Base-by-base conservation (phyloP, 1,140 invertebrate genomes). In the Colletes gigas region DNA sequence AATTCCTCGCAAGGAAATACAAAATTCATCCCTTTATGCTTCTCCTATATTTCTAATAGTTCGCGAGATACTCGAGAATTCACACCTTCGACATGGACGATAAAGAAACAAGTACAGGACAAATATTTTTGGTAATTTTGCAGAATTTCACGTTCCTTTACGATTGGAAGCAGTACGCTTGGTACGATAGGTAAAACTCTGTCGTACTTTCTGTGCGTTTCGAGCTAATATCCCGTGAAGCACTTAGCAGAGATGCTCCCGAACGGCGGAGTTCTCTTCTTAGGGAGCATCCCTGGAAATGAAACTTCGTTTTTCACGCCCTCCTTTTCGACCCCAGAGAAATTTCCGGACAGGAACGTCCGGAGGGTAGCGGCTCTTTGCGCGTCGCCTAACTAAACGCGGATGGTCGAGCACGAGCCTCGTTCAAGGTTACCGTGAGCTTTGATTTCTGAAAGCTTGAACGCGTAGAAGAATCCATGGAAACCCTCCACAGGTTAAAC, bases 341-440 rank as follows among this genome's bases (percentile, higher is more conserved):
- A 83, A 83, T 83, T 83, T 77, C 55, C 78, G 44, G 71, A 60
- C 82, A 75, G 76, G 82, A 72, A 76, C 78, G 71, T 67, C 72
- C 78, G 39, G 60, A 83, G 72, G 79, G 72, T 81, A 78, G 70
- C 30, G 52, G 67, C 67, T 81, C 81, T 81, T 81, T 76, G 82
- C 60, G 72, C 71, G 82, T 81, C 70, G 62, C 55, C 60, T 83
- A 83, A 81, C 81, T 71, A 81, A 83, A 83, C 70, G 78, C 78
- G 67, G 67, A 71, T 78, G 63, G 78, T 81, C 71, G 67, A 50
- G 41, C 76, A 67, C 69, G 72, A 81, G 65, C 17, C 54, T n/a
- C 70, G 63, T 65, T 59, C 30, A 59, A 52, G 70, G 70, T 14
- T 54, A 74, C 65, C 65, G 81, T 10, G 52, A 19, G 14, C 59